Conservation (phyloP, 2,113 vertebrate genomes). For the Perca schrenkii region DNA sequence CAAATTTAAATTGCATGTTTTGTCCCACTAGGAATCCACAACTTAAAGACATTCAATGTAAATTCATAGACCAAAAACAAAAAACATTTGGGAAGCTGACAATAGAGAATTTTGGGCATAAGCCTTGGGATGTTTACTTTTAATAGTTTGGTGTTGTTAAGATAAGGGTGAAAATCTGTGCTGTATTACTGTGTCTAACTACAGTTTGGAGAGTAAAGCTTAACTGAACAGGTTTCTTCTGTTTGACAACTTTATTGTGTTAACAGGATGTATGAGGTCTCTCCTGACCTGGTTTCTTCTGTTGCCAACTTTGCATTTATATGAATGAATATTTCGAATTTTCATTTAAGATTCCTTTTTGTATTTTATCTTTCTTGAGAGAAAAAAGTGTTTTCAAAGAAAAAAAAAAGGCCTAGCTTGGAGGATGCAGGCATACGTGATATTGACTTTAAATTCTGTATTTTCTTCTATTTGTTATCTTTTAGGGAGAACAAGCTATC, state of each 20-base stretch:
- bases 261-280: background rate
- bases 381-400: background rate
- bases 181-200: background rate
- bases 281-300: background rate
- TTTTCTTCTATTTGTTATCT: conserved; percentile 17
- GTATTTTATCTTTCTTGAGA: conserved; percentile 1
- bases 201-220: background rate
- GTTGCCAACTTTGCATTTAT: background rate
- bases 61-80: background rate
- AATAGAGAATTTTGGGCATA: background rate
- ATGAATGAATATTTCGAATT: conserved; percentile 17
- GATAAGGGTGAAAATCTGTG: background rate
- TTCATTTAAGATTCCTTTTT: background rate
- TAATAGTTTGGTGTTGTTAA: background rate
- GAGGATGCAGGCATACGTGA: conserved; percentile 1
- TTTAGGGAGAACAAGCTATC: conserved; percentile 6
- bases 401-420: background rate
- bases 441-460: conserved; percentile 31
- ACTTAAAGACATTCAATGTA: background rate
- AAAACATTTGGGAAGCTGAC: background rate
- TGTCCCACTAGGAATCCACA: background rate
- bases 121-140: background rate
- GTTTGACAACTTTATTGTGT: background rate
- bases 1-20: background rate
- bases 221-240: background rate